These are phyloP conservation scores for Seladonia tumulorum DNA, from an alignment of 2,888 invertebrate species.

Conservation along the genomic window DNA sequence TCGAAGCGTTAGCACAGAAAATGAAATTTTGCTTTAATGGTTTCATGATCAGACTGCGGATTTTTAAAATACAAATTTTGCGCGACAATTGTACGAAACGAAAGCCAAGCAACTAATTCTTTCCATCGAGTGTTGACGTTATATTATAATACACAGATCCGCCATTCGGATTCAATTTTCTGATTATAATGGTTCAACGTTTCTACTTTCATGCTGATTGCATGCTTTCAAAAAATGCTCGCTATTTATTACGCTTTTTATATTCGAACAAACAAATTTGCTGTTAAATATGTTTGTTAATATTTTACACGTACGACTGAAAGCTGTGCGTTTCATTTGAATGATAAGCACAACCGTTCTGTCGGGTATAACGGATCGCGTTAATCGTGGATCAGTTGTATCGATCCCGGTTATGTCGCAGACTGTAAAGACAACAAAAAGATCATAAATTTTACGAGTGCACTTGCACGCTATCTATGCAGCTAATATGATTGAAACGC, in stretches of 20 bases:
- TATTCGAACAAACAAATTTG: not conserved
- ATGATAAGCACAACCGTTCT: not conserved
- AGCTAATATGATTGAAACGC: slow-evolving; percentile 39
- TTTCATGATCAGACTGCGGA: not conserved
- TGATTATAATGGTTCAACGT: not conserved
- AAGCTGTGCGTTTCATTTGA: not conserved
- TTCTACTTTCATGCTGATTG: not conserved
- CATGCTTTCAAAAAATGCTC: not conserved
- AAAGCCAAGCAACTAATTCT: not conserved
- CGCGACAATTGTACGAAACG: not conserved
- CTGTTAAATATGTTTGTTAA: not conserved
- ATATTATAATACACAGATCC: not conserved
- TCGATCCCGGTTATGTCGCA: not conserved
- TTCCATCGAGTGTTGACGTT: not conserved
- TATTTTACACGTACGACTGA: not conserved
- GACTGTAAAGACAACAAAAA: slow-evolving; percentile 21
- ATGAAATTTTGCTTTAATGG: not conserved
- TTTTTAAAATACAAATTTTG: not conserved
- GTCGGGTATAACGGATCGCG: not conserved
- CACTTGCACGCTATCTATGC: slow-evolving; percentile 6
- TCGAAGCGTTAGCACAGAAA: not conserved
- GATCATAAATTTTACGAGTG: slow-evolving; percentile 29
- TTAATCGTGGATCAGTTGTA: not conserved
- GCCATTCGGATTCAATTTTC: not conserved
- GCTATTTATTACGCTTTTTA: not conserved